phyloP scores from a whole-genome alignment of 1,140 invertebrate genomes.

The Apis florea region DNA sequence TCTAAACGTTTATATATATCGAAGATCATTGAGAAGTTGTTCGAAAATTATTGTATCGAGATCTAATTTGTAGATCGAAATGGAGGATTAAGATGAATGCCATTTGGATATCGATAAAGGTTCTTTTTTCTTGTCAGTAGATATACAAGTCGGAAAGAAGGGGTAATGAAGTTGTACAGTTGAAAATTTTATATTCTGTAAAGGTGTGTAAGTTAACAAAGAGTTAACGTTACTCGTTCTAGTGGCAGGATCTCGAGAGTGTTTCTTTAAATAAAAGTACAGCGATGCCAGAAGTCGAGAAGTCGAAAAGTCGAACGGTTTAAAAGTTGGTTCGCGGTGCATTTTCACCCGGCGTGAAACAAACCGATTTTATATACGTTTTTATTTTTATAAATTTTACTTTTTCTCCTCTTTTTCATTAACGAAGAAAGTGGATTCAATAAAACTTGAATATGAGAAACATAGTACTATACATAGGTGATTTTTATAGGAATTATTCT shows the following conservation, averaged over 20 bases:
- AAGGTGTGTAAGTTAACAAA: slow-evolving; percentile 36
- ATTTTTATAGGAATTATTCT: not conserved
- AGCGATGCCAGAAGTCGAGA: not conserved
- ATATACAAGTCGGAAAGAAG: no score
- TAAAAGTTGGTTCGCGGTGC: slow-evolving; percentile 23
- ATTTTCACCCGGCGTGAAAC: slow-evolving; percentile 5
- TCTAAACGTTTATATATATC: no score
- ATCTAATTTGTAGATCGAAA: no score
- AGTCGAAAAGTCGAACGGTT: slow-evolving; percentile 43
- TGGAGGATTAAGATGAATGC: no score
- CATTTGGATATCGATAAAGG: no score
- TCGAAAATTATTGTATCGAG: no score
- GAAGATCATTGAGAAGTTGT: no score
- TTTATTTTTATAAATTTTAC: not conserved
- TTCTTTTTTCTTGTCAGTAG: no score
- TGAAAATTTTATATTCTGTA: slow-evolving; percentile 31
- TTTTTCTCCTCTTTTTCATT: not conserved
- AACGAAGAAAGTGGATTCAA: not conserved
- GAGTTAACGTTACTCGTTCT: slow-evolving; percentile 40
- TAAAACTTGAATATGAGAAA: not conserved
- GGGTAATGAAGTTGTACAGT: no score
- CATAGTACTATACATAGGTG: not conserved
- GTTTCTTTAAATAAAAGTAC: slow-evolving; percentile 29
- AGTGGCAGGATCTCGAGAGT: slow-evolving; percentile 23
- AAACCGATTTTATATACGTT: slow-evolving; percentile 31